phyloP scores from a whole-genome alignment of 2,797 vertebrate species.

The Ctenosaura bakeri region DNA sequence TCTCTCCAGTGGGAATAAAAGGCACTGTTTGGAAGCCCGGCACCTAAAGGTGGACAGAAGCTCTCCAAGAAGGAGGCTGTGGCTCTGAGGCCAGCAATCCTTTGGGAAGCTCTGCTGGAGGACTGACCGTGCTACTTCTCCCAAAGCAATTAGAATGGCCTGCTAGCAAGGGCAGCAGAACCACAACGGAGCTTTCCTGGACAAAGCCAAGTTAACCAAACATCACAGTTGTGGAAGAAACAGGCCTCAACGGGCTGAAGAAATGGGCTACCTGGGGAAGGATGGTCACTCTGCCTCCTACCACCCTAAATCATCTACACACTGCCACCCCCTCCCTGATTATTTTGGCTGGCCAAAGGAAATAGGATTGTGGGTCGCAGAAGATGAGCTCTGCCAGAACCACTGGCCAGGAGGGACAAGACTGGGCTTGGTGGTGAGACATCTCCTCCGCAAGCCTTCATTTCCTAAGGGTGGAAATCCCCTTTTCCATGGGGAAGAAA shows the following conservation, averaged over 20 bases:
- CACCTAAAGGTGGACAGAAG: background rate
- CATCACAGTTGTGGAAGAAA: background rate
- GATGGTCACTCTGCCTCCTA: too few relatives aligned
- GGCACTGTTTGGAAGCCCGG: constrained; percentile 6
- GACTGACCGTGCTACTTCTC: background rate
- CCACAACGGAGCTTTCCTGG: too few relatives aligned
- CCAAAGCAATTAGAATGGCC: background rate
- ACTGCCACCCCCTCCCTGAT: background rate
- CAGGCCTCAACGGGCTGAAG: background rate
- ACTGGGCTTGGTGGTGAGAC: too few relatives aligned
- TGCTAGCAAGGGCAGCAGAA: background rate
- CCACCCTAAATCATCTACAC: background rate
- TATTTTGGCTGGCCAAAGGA: too few relatives aligned
- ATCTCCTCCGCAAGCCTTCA: too few relatives aligned
- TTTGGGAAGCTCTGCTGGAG: background rate
- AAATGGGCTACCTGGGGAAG: background rate
- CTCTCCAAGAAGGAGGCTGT: background rate
- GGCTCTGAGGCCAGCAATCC: background rate
- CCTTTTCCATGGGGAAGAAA: background rate
- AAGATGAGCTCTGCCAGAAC: background rate
- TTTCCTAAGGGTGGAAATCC: background rate
- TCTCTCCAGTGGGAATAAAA: background rate
- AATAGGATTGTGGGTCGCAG: background rate
- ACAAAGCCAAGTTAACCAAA: too few relatives aligned
- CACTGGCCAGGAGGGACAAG: background rate